Evolutionary conservation across 2,113 vertebrate species (phyloP).

Genomic region (Trogon melanurus): DNA sequence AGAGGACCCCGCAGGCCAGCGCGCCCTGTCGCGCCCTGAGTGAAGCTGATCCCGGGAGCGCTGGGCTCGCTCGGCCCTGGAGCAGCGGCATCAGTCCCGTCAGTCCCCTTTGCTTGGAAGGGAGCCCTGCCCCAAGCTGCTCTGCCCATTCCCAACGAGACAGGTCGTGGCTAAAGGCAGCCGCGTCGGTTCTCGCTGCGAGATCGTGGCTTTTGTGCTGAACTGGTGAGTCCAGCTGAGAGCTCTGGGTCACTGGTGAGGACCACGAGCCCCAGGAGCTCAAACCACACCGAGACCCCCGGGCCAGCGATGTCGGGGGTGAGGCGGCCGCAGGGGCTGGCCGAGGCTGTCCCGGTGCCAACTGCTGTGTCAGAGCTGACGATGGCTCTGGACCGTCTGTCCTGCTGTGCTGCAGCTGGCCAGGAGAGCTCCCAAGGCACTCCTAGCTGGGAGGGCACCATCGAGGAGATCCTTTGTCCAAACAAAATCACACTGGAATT

Average conservation of each 20-base stretch:
- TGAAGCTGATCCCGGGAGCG: not conserved
- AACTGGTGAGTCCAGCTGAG: not conserved
- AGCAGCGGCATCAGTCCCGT: not conserved
- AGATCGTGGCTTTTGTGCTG: not conserved
- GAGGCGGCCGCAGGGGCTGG: rapidly evolving
- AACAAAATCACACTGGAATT: conserved; percentile 6
- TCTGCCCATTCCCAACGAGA: rapidly evolving
- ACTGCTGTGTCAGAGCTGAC: not conserved
- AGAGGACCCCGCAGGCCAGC: not conserved
- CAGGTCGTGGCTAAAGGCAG: not conserved
- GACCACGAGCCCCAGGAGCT: not conserved
- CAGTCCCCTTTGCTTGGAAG: no score
- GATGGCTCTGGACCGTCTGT: not conserved
- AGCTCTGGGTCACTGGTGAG: not conserved
- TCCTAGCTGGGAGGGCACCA: not conserved
- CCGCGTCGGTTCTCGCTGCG: rapidly evolving
- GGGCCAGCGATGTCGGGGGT: rapidly evolving
- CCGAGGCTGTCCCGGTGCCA: no score
- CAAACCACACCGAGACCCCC: no score
- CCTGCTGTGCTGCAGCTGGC: not conserved
- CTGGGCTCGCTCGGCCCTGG: not conserved
- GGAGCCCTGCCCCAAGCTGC: not conserved
- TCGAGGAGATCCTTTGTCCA: not conserved
- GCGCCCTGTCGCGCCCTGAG: not conserved
- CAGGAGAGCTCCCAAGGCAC: not conserved